A percentile compares a stretch with the other conserved stretches of the same genome.
Evolutionary conservation across 1,140 invertebrate species (phyloP).

Genomic region (Zaprionus kolodkinae): DNA sequence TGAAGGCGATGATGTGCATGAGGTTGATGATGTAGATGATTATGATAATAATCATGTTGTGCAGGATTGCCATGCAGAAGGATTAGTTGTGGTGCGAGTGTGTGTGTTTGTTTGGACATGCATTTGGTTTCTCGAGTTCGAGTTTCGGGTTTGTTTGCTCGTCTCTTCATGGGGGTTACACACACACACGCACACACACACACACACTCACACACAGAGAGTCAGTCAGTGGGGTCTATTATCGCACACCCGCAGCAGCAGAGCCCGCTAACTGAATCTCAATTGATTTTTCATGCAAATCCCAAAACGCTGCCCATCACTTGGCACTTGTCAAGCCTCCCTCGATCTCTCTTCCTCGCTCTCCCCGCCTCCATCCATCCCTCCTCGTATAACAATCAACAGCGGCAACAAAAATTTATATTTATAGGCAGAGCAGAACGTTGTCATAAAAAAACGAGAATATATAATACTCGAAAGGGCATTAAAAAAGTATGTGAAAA

Average conservation of each 20-base stretch:
- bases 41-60: constrained; percentile 47
- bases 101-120: constrained; percentile 48
- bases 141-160: constrained; percentile 49
- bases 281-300: constrained; percentile 60
- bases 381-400: constrained; percentile 71
- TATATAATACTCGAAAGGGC: constrained; percentile 31
- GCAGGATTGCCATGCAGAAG: constrained; percentile 56
- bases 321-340: constrained; percentile 52
- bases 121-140: constrained; percentile 5
- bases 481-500: constrained; percentile 31
- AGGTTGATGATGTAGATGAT: constrained; percentile 26
- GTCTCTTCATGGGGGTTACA: constrained; percentile 31
- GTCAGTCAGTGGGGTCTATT: constrained; percentile 1
- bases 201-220: too few species aligned
- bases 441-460: constrained; percentile 63
- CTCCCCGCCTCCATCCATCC: too few species aligned
- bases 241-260: constrained; percentile 35
- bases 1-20: constrained; percentile 29
- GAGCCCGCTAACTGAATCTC: constrained; percentile 40
- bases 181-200: background rate
- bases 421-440: constrained; percentile 58
- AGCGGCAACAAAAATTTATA: constrained; percentile 60
- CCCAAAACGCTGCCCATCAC: constrained; percentile 39
- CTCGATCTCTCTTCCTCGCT: background rate
- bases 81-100: constrained; percentile 22